Evolutionary conservation across 2,113 vertebrate species (phyloP).

Genomic region (Scomber colias): DNA sequence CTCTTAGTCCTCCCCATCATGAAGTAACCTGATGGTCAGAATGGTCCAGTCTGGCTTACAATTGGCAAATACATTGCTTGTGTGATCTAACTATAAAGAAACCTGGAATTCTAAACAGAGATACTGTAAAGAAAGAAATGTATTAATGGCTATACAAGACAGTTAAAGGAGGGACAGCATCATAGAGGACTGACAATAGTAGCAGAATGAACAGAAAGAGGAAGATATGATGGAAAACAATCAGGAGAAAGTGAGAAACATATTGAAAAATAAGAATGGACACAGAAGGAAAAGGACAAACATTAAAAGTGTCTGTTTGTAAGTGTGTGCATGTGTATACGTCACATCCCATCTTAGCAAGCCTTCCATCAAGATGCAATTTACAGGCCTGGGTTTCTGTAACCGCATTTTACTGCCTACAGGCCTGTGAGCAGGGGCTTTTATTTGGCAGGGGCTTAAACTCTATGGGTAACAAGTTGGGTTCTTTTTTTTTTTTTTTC

Average conservation of each 20-base stretch:
- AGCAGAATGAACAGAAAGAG: not conserved
- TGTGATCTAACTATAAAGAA: not conserved
- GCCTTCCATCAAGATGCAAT: slow-evolving; percentile 75
- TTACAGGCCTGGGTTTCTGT: slow-evolving; percentile 68
- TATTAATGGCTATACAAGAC: not conserved
- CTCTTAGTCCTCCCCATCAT: too few species aligned
- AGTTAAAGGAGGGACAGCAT: not conserved
- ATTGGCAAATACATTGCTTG: too few species aligned
- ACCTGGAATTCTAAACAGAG: not conserved
- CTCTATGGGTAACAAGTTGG: slow-evolving; percentile 60
- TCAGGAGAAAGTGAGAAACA: not conserved
- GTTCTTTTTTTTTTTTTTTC: slow-evolving; percentile 47
- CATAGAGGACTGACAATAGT: not conserved
- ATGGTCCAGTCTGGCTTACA: too few species aligned
- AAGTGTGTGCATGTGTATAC: slow-evolving; percentile 25
- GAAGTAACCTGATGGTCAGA: too few species aligned
- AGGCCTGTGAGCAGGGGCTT: slow-evolving; percentile 67
- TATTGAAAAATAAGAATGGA: not conserved
- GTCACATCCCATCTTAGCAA: slow-evolving; percentile 61
- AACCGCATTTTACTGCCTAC: slow-evolving; percentile 72
- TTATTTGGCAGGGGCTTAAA: slow-evolving; percentile 73
- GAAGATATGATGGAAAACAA: not conserved
- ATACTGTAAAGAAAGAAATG: not conserved
- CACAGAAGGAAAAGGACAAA: not conserved
- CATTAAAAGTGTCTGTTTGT: not conserved